Evolutionary conservation across 2,113 vertebrate genomes (phyloP).

Genomic region (Aptenodytes patagonicus): DNA sequence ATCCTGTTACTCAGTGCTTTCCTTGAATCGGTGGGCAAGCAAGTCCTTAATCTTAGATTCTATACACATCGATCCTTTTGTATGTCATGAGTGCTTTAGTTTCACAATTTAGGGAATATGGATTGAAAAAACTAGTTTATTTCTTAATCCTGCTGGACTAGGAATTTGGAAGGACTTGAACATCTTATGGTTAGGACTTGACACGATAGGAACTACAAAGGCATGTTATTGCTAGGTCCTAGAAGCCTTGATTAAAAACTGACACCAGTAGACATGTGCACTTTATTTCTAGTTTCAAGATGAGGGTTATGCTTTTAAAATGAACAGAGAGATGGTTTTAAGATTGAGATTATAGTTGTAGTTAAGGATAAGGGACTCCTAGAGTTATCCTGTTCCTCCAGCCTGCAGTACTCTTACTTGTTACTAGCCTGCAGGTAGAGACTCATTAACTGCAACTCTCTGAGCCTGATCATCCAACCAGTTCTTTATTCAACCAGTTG

Average conservation of each 20-base stretch:
- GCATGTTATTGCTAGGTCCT: not conserved
- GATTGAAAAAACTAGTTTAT: not conserved
- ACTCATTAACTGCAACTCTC: not conserved
- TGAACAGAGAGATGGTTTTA: not conserved
- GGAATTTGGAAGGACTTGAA: not conserved
- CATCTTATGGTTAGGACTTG: not conserved
- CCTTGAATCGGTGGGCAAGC: not conserved
- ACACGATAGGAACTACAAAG: not conserved
- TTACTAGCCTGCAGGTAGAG: not conserved
- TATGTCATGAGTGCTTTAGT: not conserved
- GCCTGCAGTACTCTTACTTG: not conserved
- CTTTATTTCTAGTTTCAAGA: not conserved
- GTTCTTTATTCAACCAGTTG: not conserved
- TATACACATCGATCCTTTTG: not conserved
- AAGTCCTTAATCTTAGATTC: not conserved
- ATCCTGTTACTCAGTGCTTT: not conserved
- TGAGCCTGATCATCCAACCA: not conserved
- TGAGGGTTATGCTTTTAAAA: not conserved
- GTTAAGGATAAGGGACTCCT: not conserved
- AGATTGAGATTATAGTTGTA: not conserved
- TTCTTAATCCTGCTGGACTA: not conserved
- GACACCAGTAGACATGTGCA: too few relatives aligned
- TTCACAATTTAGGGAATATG: not conserved
- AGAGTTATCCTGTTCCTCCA: not conserved
- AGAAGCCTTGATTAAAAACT: not conserved